Evolutionary conservation across 2,888 invertebrate species (phyloP).

Genomic region (Trilocha varians): DNA sequence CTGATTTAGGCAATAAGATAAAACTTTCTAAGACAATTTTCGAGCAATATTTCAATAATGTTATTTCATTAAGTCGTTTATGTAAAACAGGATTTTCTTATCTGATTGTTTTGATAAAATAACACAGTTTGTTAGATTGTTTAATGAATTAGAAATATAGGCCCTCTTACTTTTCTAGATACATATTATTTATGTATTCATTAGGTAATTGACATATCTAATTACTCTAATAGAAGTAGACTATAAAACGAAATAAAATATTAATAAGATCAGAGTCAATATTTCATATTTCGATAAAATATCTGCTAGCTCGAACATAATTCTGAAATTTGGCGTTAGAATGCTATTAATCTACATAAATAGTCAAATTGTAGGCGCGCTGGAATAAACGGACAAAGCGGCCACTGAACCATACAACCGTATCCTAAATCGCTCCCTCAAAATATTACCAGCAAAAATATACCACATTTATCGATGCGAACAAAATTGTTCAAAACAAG

Average conservation of each 20-base stretch:
- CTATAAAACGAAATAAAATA: background rate
- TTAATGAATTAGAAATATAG: too few relatives aligned
- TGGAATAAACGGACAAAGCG: background rate
- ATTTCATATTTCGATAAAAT: background rate
- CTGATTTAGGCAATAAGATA: background rate
- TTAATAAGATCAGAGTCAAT: background rate
- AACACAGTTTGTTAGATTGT: too few relatives aligned
- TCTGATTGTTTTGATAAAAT: too few relatives aligned
- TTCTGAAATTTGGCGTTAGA: background rate
- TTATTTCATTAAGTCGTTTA: too few relatives aligned
- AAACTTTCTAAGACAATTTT: too few relatives aligned
- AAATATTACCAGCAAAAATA: background rate
- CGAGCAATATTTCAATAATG: too few relatives aligned
- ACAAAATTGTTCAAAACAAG: background rate
- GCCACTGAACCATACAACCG: background rate
- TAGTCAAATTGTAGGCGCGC: background rate
- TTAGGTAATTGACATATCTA: too few relatives aligned
- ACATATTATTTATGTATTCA: too few relatives aligned
- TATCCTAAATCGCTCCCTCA: background rate
- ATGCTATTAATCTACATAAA: background rate
- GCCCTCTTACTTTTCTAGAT: too few relatives aligned
- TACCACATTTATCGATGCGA: background rate
- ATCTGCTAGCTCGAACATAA: background rate
- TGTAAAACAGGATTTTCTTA: too few relatives aligned
- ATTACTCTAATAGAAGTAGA: too few relatives aligned